Base-by-base conservation (phyloP, 2,888 invertebrate species). In the Oasisia sp. region DNA sequence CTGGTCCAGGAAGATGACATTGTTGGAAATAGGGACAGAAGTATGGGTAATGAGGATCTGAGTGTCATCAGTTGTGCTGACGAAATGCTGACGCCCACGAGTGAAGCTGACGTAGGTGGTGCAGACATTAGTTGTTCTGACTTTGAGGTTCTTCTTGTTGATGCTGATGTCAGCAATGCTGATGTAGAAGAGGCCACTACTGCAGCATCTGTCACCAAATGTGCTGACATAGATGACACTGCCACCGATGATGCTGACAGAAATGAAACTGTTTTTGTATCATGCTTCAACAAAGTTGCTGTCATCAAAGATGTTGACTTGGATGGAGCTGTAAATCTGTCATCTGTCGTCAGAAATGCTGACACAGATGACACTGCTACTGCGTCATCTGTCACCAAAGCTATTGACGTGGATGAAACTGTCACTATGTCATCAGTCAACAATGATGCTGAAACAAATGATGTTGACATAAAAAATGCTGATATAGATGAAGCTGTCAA, bases 21-120 rank as follows among this genome's bases (percentile, higher is more conserved):
- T 7, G 7, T 74, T 27, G 27, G 27, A n/a, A 74, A 74, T 74
- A 2, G 74, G 19, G 74, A n/a, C 74, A 74, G 19, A n/a, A n/a
- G 7, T 74, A 27, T 27, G 19, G 74, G 7, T 74, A 27, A 74
- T 19, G 74, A 74, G 7, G n/a, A 74, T 19, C 27, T 74, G 74
- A 74, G 27, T 74, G n/a, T 74, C 74, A 74, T 74, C 74, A 74
- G 74, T 74, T 74, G 27, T 74, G 74, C 74, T 74, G 74, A 74
- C 27, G 7, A 74, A 74, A 74, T n/a, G n/a, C 74, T 74, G 74
- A 74, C 74, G 14, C 27, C 7, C 74, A 19, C 27, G 27, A 27
- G 74, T 74, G 74, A 74, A 27, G 74, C 74, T 74, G 74, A 74
- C 74, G 27, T 74, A 74, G 19, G 27, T 74, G 27, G n/a, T 19